Percentiles rank a stretch among this genome's conserved stretches.
Evolutionary conservation across 2,797 vertebrate genomes (phyloP).

Genomic region (Adelosebastes latens): DNA sequence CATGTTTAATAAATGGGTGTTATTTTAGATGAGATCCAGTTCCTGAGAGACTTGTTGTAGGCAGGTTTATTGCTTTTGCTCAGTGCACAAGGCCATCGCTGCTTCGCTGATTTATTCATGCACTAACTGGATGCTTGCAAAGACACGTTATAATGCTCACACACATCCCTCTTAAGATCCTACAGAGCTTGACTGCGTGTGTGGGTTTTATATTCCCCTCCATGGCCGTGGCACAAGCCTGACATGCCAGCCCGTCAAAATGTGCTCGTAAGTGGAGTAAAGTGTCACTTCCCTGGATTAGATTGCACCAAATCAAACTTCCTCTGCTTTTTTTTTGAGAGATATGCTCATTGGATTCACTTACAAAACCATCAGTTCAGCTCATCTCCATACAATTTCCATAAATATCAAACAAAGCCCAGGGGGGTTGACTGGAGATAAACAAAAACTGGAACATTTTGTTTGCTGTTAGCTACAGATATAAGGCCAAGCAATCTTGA

Average conservation of each 20-base stretch:
- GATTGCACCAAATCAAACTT: slow-evolving; percentile 38
- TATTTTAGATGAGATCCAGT: slow-evolving; percentile 61
- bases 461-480: slow-evolving; percentile 43
- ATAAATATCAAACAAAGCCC: slow-evolving; percentile 61
- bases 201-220: slow-evolving; percentile 45
- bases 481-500: slow-evolving; percentile 22
- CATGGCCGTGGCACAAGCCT: slow-evolving; percentile 4
- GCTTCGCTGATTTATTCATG: slow-evolving; percentile 71
- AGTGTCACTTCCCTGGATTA: slow-evolving; percentile 42
- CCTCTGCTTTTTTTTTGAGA: slow-evolving; percentile 21
- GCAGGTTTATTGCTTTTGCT: slow-evolving; percentile 71
- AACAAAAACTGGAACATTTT: slow-evolving; percentile 43
- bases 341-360: slow-evolving; percentile 9
- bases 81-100: slow-evolving; percentile 56
- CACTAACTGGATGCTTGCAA: slow-evolving; percentile 47
- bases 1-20: slow-evolving; percentile 74
- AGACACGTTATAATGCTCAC: slow-evolving; percentile 56
- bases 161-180: slow-evolving; percentile 58
- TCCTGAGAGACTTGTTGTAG: slow-evolving; percentile 51
- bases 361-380: slow-evolving; percentile 39
- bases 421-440: slow-evolving; percentile 21
- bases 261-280: slow-evolving; percentile 25
- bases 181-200: slow-evolving; percentile 46
- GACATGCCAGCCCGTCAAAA: slow-evolving; percentile 35
- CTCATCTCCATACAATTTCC: slow-evolving; percentile 54